Evolutionary conservation across 2,113 vertebrate species (phyloP), one percentile per base, ranked within the genome.

Genomic region (Aegotheles bennettii): DNA sequence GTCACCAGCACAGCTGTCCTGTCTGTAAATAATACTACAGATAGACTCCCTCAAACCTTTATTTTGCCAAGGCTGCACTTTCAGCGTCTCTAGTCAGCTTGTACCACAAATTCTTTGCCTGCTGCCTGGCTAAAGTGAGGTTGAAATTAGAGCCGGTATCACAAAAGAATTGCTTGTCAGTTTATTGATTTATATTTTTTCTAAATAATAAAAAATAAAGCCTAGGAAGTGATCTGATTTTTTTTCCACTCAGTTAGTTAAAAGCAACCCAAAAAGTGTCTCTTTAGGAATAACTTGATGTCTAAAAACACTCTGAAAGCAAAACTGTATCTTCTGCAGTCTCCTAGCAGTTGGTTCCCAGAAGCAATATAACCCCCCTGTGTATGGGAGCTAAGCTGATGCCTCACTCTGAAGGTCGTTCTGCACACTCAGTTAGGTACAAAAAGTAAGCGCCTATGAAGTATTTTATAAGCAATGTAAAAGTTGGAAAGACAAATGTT

Each of bases 1-100:
- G 96, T 81, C 97, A 97, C 96, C 26, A 73, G 96, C 97, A 97
- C 98, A 98, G 98, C 98, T 98, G 98, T 97, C 80, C 92, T 92
- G 54, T 95, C 95, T 95, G 97, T 97, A 98, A 98, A 97, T 93
- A 97, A 98, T 97, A 97, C 97, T 89, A 26, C 87, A 57, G 84
- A 40, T 54, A 82, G 84, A 70, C 83, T 89, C 96, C 75, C 81
- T 93, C 93, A 59, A 91, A 80, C 95, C 85, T 91, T 93, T 94
- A 83, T 96, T 97, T 94, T 95, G 91, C 96, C 92, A 90, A 80
- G 59, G 68, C 89, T 68, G 77, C 15, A 40, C 76, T 96, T 92
- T 87, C 81, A 82, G 93, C 79, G 67, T 83, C 76, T 73, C 83
- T 94, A 1, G 1, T 21, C 53, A 91, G 89, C n/a, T 88, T 64